These are phyloP conservation scores for Leucoraja ocellata DNA, from an alignment of 2,797 vertebrate genomes.

Conservation along the genomic window DNA sequence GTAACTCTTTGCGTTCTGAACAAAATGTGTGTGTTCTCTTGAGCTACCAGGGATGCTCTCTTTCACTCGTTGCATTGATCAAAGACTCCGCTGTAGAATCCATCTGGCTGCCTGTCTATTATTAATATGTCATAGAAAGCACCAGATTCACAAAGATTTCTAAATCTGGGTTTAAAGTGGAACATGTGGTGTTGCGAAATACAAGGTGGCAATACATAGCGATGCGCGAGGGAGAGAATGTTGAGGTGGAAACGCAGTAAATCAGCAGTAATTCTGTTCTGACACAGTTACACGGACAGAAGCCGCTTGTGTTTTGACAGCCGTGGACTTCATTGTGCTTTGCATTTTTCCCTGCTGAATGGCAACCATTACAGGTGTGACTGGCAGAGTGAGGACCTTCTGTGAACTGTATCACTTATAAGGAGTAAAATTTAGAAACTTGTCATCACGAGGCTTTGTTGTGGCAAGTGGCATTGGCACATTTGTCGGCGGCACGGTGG, in stretches of 20 bases:
- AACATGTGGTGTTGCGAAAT: not conserved
- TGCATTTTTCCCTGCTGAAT: too few species aligned
- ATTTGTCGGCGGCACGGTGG: too few species aligned
- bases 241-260: not conserved
- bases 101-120: not conserved
- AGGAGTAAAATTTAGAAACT: too few species aligned
- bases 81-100: not conserved
- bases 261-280: not conserved
- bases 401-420: too few species aligned
- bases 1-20: not conserved
- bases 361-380: too few species aligned
- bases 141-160: slow-evolving; percentile 23
- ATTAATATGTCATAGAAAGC: not conserved
- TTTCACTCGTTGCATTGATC: not conserved
- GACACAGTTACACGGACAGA: not conserved
- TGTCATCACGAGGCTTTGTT: too few species aligned
- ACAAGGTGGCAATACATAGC: not conserved
- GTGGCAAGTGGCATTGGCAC: too few species aligned
- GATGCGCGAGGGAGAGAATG: not conserved
- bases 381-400: too few species aligned
- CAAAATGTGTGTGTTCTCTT: not conserved
- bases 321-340: too few species aligned
- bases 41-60: too few species aligned
- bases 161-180: not conserved
- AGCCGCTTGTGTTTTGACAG: too few species aligned